Evolutionary conservation across 2,797 vertebrate genomes (phyloP).

Genomic region (Eulemur coronatus): DNA sequence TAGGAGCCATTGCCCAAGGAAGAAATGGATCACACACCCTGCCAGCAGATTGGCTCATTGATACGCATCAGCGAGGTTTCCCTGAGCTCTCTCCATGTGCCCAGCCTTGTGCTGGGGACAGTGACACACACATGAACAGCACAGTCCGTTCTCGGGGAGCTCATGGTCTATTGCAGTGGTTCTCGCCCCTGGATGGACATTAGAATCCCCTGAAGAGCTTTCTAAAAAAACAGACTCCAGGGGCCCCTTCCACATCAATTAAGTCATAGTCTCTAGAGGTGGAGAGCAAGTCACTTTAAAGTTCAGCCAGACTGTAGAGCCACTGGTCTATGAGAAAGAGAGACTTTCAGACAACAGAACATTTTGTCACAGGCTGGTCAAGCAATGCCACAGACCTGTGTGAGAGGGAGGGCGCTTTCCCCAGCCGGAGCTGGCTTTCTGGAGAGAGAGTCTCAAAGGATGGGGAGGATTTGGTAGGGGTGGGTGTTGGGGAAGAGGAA

Average conservation of each 20-base stretch:
- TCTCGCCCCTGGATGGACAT: neutral
- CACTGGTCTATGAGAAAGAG: neutral
- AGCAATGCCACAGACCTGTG: neutral
- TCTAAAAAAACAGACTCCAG: neutral
- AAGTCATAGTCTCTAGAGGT: neutral
- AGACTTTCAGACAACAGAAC: neutral
- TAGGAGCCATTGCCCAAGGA: neutral
- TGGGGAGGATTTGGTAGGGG: neutral
- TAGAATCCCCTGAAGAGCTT: neutral
- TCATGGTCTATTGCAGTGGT: neutral
- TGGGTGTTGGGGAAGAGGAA: neutral
- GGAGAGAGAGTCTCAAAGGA: neutral
- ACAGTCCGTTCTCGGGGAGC: neutral
- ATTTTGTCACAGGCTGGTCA: neutral
- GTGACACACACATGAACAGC: neutral
- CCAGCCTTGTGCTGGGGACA: neutral
- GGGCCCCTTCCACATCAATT: neutral
- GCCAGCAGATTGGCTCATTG: neutral
- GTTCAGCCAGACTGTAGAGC: conserved; percentile 8
- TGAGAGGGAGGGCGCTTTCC: neutral
- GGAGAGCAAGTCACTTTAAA: neutral
- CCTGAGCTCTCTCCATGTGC: neutral
- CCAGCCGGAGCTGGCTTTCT: neutral
- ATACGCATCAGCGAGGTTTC: neutral
- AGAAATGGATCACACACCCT: neutral